Conservation (phyloP, 2,888 invertebrate species). For the Chouioia cunea region DNA sequence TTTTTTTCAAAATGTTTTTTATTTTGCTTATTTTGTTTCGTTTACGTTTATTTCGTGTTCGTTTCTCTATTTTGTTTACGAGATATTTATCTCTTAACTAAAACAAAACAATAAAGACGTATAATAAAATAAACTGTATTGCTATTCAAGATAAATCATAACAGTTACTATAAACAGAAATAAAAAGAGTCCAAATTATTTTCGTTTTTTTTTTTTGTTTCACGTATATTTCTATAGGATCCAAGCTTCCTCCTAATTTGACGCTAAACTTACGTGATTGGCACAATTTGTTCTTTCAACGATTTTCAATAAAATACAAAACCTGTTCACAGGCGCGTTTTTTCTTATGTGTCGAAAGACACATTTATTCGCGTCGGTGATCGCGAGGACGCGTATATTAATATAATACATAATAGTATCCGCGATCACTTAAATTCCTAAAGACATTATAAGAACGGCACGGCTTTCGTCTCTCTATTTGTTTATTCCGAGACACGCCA, state of each 20-base stretch:
- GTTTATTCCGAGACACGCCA: constrained; percentile 8
- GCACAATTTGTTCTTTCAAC: constrained; percentile 30
- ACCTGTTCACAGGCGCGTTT: constrained; percentile 14
- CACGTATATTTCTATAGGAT: too few species aligned
- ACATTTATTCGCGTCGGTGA: too few species aligned
- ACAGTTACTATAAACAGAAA: neutral
- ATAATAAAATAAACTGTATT: constrained; percentile 14
- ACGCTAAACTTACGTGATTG: constrained; percentile 22
- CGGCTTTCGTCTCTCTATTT: constrained; percentile 4
- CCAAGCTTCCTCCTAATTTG: constrained; percentile 3
- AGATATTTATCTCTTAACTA: too few species aligned
- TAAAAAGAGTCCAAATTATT: too few species aligned
- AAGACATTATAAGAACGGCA: neutral
- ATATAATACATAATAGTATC: constrained; percentile 35
- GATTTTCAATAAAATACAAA: constrained; percentile 18
- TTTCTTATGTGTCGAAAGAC: too few species aligned
- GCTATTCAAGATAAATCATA: constrained; percentile 18
- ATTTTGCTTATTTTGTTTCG: too few species aligned
- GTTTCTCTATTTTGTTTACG: too few species aligned
- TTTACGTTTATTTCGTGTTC: too few species aligned
- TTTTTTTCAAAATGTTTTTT: constrained; percentile 10
- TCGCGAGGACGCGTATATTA: constrained; percentile 3
- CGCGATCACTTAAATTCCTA: constrained; percentile 3
- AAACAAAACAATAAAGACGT: neutral
- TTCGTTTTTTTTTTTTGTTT: too few species aligned